phyloP scores from a whole-genome alignment of 2,888 invertebrate genomes.

The Aquatica leii region DNA sequence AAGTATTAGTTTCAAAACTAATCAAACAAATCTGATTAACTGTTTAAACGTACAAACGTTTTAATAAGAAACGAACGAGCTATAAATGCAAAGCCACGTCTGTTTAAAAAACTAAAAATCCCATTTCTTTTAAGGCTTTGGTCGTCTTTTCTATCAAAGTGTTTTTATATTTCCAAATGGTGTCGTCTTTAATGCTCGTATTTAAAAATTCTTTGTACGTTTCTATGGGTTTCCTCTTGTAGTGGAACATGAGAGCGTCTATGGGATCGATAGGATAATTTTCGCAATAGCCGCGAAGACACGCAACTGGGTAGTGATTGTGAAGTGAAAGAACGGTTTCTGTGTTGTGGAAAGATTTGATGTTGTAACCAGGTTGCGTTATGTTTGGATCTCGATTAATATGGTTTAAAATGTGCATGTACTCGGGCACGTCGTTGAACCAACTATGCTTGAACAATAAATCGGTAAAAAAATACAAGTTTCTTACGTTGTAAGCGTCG shows the following conservation, averaged over 20 bases:
- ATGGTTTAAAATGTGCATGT: slow-evolving; percentile 94
- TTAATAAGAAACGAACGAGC: too few species aligned
- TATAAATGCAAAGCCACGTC: too few species aligned
- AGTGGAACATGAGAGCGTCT: slow-evolving; percentile 91
- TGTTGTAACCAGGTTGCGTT: slow-evolving; percentile 91
- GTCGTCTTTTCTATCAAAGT: slow-evolving; percentile 75
- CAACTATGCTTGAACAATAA: slow-evolving; percentile 79
- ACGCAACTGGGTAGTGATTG: slow-evolving; percentile 92
- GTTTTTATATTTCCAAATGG: slow-evolving; percentile 88
- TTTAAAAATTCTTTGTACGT: slow-evolving; percentile 74
- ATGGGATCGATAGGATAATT: slow-evolving; percentile 83
- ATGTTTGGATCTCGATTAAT: slow-evolving; percentile 90
- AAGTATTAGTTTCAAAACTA: too few species aligned
- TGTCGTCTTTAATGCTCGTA: slow-evolving; percentile 82
- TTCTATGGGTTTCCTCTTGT: slow-evolving; percentile 81
- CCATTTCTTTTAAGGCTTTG: slow-evolving; percentile 50
- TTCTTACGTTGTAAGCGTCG: slow-evolving; percentile 86
- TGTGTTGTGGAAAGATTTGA: slow-evolving; percentile 94
- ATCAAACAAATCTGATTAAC: too few species aligned
- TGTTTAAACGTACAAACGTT: too few species aligned
- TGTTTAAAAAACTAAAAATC: slow-evolving; percentile 82
- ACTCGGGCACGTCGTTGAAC: slow-evolving; percentile 79
- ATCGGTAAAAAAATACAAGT: slow-evolving; percentile 91
- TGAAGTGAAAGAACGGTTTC: slow-evolving; percentile 87
- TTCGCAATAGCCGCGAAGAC: slow-evolving; percentile 78